Evolutionary conservation across 2,797 vertebrate genomes (phyloP).

Genomic region (Gymnodraco acuticeps): DNA sequence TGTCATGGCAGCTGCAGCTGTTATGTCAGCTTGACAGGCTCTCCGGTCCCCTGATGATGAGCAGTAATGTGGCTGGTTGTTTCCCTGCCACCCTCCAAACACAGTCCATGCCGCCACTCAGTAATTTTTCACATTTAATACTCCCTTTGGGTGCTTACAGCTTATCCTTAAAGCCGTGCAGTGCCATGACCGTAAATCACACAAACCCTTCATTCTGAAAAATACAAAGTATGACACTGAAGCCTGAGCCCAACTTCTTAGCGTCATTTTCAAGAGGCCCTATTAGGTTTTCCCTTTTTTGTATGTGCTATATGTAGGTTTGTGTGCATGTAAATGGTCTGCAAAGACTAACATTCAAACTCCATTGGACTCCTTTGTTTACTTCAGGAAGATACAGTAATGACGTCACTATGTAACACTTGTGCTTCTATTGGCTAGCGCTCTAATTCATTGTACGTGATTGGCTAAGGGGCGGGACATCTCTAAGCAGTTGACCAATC

Average conservation of each 20-base stretch:
- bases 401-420: too few relatives aligned
- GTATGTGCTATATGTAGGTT: too few relatives aligned
- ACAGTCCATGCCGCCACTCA: not conserved
- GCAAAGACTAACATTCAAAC: too few relatives aligned
- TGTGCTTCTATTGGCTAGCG: too few relatives aligned
- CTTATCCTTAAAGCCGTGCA: slow-evolving; percentile 10
- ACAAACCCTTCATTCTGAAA: not conserved
- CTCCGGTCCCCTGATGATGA: slow-evolving; percentile 35
- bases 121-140: slow-evolving; percentile 21
- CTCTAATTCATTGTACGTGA: too few relatives aligned
- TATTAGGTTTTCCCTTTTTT: too few relatives aligned
- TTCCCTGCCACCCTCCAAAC: slow-evolving; percentile 28
- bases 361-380: too few relatives aligned
- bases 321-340: too few relatives aligned
- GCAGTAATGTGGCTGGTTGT: slow-evolving; percentile 33
- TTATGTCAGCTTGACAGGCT: slow-evolving; percentile 37
- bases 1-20: slow-evolving; percentile 59
- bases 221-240: not conserved
- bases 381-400: too few relatives aligned
- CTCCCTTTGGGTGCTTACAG: slow-evolving; percentile 6
- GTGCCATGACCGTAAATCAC: not conserved
- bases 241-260: not conserved
- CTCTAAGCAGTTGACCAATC: too few relatives aligned
- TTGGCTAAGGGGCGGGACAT: too few relatives aligned
- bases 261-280: not conserved